Percentiles rank a stretch among this genome's conserved stretches.
These are phyloP conservation scores for Idris sp. DNA, from an alignment of 1,140 invertebrate genomes.

Conservation along the genomic window DNA sequence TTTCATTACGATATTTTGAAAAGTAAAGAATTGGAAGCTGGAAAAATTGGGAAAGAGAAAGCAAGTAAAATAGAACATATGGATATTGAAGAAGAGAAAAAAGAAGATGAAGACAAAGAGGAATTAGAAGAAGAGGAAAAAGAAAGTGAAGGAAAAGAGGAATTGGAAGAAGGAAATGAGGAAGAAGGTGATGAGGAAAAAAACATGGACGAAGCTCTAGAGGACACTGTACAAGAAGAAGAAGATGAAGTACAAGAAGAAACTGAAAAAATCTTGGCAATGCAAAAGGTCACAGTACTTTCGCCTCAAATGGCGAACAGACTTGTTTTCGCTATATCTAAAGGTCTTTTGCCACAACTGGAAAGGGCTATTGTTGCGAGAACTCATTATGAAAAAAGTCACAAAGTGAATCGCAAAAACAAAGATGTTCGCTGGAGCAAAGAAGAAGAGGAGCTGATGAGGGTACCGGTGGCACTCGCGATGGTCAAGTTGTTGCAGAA, in stretches of 20 bases:
- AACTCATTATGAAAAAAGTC: conserved; percentile 86
- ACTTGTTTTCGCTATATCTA: conserved; percentile 81
- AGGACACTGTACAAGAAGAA: conserved; percentile 50
- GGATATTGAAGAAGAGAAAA: conserved; percentile 45
- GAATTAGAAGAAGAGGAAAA: conserved; percentile 45
- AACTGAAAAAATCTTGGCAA: conserved; percentile 71
- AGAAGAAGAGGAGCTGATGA: conserved; percentile 93
- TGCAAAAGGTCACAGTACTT: conserved; percentile 80
- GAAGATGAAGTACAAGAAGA: conserved; percentile 60
- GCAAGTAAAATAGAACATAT: conserved; percentile 65
- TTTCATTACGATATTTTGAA: conserved; percentile 94
- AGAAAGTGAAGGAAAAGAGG: conserved; percentile 51
- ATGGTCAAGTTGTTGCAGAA: conserved; percentile 94
- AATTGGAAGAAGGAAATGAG: conserved; percentile 62
- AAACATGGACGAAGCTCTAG: conserved; percentile 67
- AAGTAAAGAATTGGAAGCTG: conserved; percentile 58
- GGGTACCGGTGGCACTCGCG: conserved; percentile 94
- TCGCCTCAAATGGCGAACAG: conserved; percentile 85
- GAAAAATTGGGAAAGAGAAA: too few relatives aligned
- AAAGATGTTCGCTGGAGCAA: conserved; percentile 78
- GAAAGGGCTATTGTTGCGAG: conserved; percentile 84
- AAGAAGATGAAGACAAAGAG: conserved; percentile 2
- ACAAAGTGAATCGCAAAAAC: conserved; percentile 88
- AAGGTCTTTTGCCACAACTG: conserved; percentile 82
- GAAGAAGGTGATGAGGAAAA: conserved; percentile 66